Evolutionary conservation across 1,140 invertebrate genomes (phyloP), one percentile per base, ranked within the genome.

Genomic region (Archegozetes longisetosus): DNA sequence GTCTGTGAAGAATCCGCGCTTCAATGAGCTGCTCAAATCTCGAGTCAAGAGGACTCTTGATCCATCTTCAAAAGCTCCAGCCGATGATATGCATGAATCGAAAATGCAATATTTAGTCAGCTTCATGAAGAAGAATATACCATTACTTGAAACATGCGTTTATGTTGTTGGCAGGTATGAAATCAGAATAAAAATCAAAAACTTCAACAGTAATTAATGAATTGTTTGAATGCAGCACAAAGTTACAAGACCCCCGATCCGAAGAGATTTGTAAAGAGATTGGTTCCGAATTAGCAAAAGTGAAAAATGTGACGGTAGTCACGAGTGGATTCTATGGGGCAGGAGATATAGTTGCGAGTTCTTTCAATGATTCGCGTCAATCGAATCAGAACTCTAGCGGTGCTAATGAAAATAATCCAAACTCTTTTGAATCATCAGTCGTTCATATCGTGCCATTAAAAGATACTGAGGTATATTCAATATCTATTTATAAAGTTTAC

Each of bases 311-410:
- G 12, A 64, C 64, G 20, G 23, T 75, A 46, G 68, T 70, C 22
- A 74, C 72, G 14, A 70, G 70, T 55, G 73, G 73, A 4, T 69
- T 66, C 57, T 68, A 65, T 63, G 72, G 72, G 4, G 66, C 67
- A 22, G 68, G 67, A 46, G 67, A 74, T 32, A 59, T 67, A 2
- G 65, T 72, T 14, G 65, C 66, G 46, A 55, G 62, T 62, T 60
- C 59, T 46, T 64, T 74, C 66, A 47, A 48, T 52, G 67, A 67
- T 22, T 62, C 58, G 22, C 26, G 60, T 17, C 59, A 65, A 54
- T 58, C 60, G 27, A 63, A 65, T 20, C 28, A 28, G 1, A 52
- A 27, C 2, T 13, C 13, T 13, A n/a, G n/a, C n/a, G n/a, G n/a
- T n/a, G n/a, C n/a, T n/a, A n/a, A n/a, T n/a, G n/a, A n/a, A n/a